Percentiles rank a stretch among this genome's conserved stretches.
phyloP scores from a whole-genome alignment of 2,888 invertebrate genomes.

The Phaedon cochleariae region DNA sequence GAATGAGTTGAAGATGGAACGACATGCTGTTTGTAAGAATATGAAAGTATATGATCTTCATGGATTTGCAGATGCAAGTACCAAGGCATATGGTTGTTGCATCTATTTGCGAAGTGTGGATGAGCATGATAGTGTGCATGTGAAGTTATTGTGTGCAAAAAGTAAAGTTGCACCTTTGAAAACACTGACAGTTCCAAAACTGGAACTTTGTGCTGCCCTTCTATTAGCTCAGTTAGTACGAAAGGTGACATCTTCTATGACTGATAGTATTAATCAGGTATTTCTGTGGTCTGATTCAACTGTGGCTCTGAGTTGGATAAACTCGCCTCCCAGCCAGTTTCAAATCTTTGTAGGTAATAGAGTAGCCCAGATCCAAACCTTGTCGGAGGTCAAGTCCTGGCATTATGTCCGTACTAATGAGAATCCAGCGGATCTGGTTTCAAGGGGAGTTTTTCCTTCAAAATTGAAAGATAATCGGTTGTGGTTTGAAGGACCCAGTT shows the following conservation, averaged over 20 bases:
- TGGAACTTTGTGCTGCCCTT: constrained; percentile 32
- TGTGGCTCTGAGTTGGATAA: constrained; percentile 28
- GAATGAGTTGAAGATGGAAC: constrained; percentile 31
- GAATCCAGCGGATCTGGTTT: constrained; percentile 30
- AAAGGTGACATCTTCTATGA: neutral
- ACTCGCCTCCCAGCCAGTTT: constrained; percentile 20
- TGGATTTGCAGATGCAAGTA: constrained; percentile 33
- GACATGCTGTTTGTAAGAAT: constrained; percentile 28
- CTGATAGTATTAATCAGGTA: neutral
- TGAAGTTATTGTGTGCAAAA: constrained; percentile 32
- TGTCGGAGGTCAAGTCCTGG: constrained; percentile 22
- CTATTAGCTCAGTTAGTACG: constrained; percentile 18
- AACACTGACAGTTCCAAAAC: constrained; percentile 27
- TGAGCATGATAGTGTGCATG: constrained; percentile 15
- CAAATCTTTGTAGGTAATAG: constrained; percentile 33
- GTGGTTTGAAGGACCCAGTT: constrained; percentile 29
- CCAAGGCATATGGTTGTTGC: constrained; percentile 30
- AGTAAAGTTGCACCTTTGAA: constrained; percentile 35
- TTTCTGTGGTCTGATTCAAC: constrained; percentile 32
- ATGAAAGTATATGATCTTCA: constrained; percentile 22
- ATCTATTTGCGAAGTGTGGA: constrained; percentile 31
- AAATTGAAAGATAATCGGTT: neutral
- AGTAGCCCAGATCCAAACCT: constrained; percentile 28
- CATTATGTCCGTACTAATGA: constrained; percentile 23
- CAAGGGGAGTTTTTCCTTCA: constrained; percentile 16